Percentiles rank a stretch among this genome's conserved stretches.
These are phyloP conservation scores for Sebastes melanostomus DNA, from an alignment of 2,797 vertebrate genomes.

Conservation along the genomic window DNA sequence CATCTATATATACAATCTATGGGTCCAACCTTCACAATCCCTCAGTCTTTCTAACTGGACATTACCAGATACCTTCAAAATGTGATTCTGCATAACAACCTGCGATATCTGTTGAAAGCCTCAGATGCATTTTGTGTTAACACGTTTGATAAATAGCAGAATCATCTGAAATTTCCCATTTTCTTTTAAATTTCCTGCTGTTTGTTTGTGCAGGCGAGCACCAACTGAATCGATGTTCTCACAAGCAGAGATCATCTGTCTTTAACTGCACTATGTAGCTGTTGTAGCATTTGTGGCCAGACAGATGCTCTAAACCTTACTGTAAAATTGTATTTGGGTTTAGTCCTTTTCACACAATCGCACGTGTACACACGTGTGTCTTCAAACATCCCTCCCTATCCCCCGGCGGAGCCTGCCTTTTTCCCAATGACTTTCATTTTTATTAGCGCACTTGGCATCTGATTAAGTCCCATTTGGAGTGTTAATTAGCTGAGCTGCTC, in stretches of 20 bases:
- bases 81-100: not conserved
- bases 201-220: not conserved
- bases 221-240: not conserved
- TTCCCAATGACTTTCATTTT: slow-evolving; percentile 75
- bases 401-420: slow-evolving; percentile 38
- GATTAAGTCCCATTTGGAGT: slow-evolving; percentile 73
- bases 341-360: not conserved
- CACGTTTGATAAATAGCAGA: not conserved
- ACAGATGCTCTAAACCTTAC: not conserved
- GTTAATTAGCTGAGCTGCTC: slow-evolving; percentile 72
- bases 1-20: no score
- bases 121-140: not conserved
- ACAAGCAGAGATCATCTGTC: not conserved
- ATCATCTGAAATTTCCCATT: not conserved
- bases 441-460: slow-evolving; percentile 77
- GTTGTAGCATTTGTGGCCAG: not conserved
- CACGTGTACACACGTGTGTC: not conserved
- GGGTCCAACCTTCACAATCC: not conserved
- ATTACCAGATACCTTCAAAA: not conserved
- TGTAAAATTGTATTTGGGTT: not conserved
- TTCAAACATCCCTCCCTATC: slow-evolving; percentile 36
- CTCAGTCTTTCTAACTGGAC: not conserved
- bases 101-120: not conserved
- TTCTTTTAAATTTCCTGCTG: not conserved
- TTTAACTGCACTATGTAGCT: not conserved